These are phyloP conservation scores for Buceros bicornis DNA, from an alignment of 2,797 vertebrate genomes.

Conservation along the genomic window DNA sequence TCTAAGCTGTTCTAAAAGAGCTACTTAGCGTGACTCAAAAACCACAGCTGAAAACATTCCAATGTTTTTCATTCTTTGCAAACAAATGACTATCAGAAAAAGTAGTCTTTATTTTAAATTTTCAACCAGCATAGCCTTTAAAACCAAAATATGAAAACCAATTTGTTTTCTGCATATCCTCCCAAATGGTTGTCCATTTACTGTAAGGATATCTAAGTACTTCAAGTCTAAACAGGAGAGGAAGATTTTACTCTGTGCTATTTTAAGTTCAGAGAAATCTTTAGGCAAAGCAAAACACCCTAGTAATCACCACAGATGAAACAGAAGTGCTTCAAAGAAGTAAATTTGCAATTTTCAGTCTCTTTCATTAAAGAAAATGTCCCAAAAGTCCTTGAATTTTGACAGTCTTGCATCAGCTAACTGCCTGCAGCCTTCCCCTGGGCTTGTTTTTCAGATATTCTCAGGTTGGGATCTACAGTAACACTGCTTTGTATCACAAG, in stretches of 20 bases:
- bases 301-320: slow-evolving; percentile 57
- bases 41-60: neutral
- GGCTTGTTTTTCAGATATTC: slow-evolving; percentile 43
- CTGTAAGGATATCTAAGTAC: neutral
- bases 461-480: slow-evolving; percentile 52
- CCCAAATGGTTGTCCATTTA: neutral
- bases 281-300: slow-evolving; percentile 28
- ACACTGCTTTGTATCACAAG: slow-evolving; percentile 39
- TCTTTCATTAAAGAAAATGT: slow-evolving; percentile 48
- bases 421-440: slow-evolving; percentile 35
- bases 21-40: neutral
- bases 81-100: neutral
- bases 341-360: slow-evolving; percentile 47
- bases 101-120: neutral
- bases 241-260: slow-evolving; percentile 25
- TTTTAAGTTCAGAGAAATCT: slow-evolving; percentile 63
- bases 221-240: neutral
- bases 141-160: neutral
- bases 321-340: slow-evolving; percentile 53
- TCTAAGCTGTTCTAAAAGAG: neutral
- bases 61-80: neutral
- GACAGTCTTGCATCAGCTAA: slow-evolving; percentile 35
- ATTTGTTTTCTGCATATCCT: neutral
- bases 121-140: neutral
- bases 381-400: slow-evolving; percentile 68